Evolutionary conservation across 2,113 vertebrate species (phyloP).

Genomic region (Sphyrna mokarran): DNA sequence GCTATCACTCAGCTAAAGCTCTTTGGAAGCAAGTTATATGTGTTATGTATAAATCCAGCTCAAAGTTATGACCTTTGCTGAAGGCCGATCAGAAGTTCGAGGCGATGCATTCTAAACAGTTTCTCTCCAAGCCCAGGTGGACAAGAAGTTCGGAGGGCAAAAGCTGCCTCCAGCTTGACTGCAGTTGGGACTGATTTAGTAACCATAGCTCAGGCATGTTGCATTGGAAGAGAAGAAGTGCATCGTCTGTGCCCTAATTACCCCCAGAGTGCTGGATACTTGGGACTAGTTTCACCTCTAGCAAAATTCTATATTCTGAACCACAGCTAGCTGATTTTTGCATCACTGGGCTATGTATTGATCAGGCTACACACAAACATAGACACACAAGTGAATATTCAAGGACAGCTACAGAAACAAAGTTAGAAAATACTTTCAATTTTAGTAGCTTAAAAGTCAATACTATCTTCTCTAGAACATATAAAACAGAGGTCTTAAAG

Average conservation of each 20-base stretch:
- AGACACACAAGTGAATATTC: not conserved
- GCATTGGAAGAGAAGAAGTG: not conserved
- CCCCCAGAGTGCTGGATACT: not conserved
- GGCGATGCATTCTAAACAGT: constrained; percentile 17
- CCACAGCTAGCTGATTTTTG: not conserved
- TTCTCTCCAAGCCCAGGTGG: not conserved
- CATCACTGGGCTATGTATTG: not conserved
- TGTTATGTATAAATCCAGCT: not conserved
- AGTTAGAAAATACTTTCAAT: not conserved
- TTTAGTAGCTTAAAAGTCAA: not conserved
- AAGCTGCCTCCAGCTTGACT: not conserved
- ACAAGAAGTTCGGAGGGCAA: constrained; percentile 22
- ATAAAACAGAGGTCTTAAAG: not conserved
- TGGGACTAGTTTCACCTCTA: not conserved
- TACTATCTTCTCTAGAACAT: no score
- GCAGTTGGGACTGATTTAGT: constrained; percentile 24
- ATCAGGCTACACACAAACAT: not conserved
- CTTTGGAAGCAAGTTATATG: constrained; percentile 2
- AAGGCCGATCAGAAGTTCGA: not conserved
- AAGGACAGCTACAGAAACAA: not conserved
- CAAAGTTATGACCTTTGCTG: constrained; percentile 15
- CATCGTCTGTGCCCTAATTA: not conserved
- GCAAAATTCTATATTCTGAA: not conserved
- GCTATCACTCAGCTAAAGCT: not conserved
- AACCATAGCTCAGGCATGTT: not conserved